Evolutionary conservation across 2,797 vertebrate genomes (phyloP).

Genomic region (Tapera naevia): DNA sequence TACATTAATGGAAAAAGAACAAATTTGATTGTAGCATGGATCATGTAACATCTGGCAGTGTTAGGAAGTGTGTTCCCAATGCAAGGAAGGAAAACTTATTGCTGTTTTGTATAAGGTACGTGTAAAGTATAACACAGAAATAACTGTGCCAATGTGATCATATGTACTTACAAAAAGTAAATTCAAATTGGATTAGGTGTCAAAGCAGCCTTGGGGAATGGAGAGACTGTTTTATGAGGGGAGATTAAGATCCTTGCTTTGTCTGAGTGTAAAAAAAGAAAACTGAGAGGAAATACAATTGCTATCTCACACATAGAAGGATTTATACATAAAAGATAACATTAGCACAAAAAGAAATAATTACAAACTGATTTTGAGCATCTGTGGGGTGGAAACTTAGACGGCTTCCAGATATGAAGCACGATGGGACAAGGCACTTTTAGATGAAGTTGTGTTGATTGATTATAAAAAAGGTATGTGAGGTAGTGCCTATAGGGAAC

Average conservation of each 20-base stretch:
- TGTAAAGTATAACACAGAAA: not conserved
- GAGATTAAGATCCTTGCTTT: conserved; percentile 14
- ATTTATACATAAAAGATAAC: not conserved
- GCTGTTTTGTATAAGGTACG: not conserved
- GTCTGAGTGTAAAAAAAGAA: not conserved
- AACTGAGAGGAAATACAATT: not conserved
- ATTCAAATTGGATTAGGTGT: not conserved
- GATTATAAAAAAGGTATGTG: not conserved
- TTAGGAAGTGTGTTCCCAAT: not conserved
- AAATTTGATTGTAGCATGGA: not conserved
- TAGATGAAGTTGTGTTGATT: not conserved
- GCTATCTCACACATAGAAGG: not conserved
- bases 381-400: not conserved
- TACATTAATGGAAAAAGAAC: not conserved
- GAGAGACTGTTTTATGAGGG: not conserved
- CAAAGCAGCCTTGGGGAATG: not conserved
- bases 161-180: not conserved
- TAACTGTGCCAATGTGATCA: not conserved
- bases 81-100: not conserved
- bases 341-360: not conserved
- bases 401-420: not conserved
- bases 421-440: not conserved
- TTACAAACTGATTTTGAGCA: not conserved
- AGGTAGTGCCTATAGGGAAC: not conserved
- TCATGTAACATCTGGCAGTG: not conserved